Conservation (phyloP, 2,888 invertebrate species). For the Abrostola triplasia region DNA sequence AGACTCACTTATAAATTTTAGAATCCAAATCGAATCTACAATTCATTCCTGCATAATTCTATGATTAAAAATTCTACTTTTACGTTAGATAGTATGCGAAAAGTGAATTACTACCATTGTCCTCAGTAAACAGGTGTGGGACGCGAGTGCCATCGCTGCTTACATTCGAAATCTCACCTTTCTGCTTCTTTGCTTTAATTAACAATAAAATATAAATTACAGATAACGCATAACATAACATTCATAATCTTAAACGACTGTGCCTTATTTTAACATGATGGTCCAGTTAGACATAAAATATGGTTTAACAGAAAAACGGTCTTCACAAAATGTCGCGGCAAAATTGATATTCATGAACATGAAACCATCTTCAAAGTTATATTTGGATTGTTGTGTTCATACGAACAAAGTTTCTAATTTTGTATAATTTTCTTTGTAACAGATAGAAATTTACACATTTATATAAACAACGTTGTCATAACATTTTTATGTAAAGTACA, state of each 20-base stretch:
- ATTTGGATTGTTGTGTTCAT: too few species aligned
- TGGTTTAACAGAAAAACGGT: constrained; percentile 21
- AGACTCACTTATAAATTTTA: constrained; percentile 24
- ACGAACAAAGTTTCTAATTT: neutral
- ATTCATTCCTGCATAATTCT: constrained; percentile 42
- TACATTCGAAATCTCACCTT: constrained; percentile 78
- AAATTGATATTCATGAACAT: constrained; percentile 38
- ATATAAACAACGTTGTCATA: too few species aligned
- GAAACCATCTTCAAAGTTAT: constrained; percentile 17
- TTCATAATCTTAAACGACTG: constrained; percentile 30
- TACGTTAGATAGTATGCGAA: constrained; percentile 40
- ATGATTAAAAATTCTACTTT: constrained; percentile 41
- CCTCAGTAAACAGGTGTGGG: constrained; percentile 72
- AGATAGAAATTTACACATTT: too few species aligned
- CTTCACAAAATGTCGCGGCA: constrained; percentile 39
- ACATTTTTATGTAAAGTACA: too few species aligned
- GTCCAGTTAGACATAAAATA: constrained; percentile 35
- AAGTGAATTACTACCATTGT: constrained; percentile 76
- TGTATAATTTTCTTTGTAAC: too few species aligned
- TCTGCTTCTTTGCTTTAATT: constrained; percentile 86
- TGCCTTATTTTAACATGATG: constrained; percentile 43
- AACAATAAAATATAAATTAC: constrained; percentile 69
- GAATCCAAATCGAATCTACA: constrained; percentile 35
- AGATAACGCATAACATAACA: constrained; percentile 39
- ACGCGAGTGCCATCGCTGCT: constrained; percentile 72